Evolutionary conservation across 2,113 vertebrate genomes (phyloP).

Genomic region (Halichoeres trimaculatus): DNA sequence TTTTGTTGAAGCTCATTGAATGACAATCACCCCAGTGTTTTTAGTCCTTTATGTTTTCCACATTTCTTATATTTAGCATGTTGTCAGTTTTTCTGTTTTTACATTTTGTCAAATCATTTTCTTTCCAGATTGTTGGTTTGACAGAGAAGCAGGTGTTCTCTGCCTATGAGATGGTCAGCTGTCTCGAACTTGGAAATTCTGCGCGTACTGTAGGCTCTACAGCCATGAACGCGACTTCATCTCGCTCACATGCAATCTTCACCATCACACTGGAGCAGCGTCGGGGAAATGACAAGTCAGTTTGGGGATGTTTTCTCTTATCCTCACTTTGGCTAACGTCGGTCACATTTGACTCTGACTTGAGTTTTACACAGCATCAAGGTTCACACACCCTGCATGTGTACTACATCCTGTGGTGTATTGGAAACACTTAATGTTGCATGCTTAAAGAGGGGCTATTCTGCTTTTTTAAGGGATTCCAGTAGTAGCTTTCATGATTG

Average conservation of each 20-base stretch:
- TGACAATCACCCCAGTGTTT: too few relatives aligned
- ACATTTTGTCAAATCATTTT: neutral
- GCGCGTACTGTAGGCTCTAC: constrained; percentile 93
- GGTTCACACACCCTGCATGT: too few relatives aligned
- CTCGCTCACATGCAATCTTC: constrained; percentile 97
- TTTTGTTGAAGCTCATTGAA: too few relatives aligned
- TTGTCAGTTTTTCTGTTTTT: neutral
- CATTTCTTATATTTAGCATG: neutral
- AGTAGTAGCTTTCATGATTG: too few relatives aligned
- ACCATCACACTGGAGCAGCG: constrained; percentile 93
- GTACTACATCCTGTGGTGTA: too few relatives aligned
- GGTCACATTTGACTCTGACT: too few relatives aligned
- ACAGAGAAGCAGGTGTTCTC: constrained; percentile 87
- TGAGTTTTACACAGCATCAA: too few relatives aligned
- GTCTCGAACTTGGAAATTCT: constrained; percentile 93
- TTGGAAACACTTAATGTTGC: too few relatives aligned
- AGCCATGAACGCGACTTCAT: constrained; percentile 96
- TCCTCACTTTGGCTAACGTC: neutral
- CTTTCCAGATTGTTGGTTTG: constrained; percentile 90
- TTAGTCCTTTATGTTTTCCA: neutral
- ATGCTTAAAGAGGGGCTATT: too few relatives aligned
- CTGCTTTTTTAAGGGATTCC: too few relatives aligned
- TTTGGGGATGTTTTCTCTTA: constrained; percentile 17
- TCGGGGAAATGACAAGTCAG: constrained; percentile 90
- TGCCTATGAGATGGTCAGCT: constrained; percentile 88